Base-by-base conservation (phyloP, 2,797 vertebrate species). In the Sebastes goodei region DNA sequence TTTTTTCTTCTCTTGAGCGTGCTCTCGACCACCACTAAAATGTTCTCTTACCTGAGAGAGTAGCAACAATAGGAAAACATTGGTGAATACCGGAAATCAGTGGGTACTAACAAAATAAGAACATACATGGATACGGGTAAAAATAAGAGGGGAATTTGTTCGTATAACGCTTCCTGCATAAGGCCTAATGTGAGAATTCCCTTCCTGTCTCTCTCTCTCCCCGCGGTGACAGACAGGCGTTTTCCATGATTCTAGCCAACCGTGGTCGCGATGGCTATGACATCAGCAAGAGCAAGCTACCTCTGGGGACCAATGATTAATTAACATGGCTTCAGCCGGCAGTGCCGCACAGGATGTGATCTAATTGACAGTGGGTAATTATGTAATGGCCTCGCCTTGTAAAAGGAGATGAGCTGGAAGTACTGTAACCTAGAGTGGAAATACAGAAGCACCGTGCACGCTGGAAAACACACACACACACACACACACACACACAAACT, bases 271-370 rank as follows among this genome's bases (percentile, higher is more conserved):
- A 59, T 23, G 65, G 71, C 71, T 35, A 78, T 89, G 90, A 92
- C 91, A 89, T 90, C 87, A 90, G 77, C 73, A 76, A 63, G 23
- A 68, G 67, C 81, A 64, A 89, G 76, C 80, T 72, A 76, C 72
- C 85, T 92, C 91, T 83, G 68, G 91, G 87, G 89, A 90, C 86
- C 81, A 38, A 87, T 93, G 89, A 94, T 93, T 90, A 92, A 94
- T 94, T 92, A 89, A 92, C 89, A 84, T 86, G 92, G 88, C 88
- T 85, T 89, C 64, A 83, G 88, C 83, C 78, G 25, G 88, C 90
- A 91, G 79, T 70, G 86, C 71, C 72, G 80, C 81, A 84, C 82
- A 92, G 92, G 93, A 94, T 91, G 88, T 92, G 84, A 92, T 90
- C 89, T 90, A 92, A 92, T 89, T 92, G 91, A 86, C 82, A 76